These are phyloP conservation scores for Anniella stebbinsi DNA, from an alignment of 2,797 vertebrate genomes.

Conservation along the genomic window DNA sequence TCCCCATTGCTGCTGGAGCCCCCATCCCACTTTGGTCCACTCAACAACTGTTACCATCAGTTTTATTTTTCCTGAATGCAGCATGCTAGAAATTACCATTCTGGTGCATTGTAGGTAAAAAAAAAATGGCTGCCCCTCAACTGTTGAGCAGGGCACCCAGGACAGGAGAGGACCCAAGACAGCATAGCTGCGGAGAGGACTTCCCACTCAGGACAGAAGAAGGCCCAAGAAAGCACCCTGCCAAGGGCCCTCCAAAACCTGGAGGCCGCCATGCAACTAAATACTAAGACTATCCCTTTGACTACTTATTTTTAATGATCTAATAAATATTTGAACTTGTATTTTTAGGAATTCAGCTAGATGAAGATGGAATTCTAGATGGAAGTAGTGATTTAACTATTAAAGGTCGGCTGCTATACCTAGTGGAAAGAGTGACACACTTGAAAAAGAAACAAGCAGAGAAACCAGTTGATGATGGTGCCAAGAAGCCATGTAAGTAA, in stretches of 20 bases:
- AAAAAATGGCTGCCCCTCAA: background rate
- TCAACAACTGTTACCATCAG: too few relatives aligned
- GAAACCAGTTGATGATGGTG: conserved; percentile 84
- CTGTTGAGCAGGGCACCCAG: background rate
- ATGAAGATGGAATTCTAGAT: conserved; percentile 87
- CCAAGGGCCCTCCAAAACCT: background rate
- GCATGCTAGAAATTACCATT: background rate
- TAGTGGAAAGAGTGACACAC: conserved; percentile 93
- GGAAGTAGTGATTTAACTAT: conserved; percentile 90
- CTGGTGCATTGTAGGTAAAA: background rate
- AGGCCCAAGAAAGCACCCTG: background rate
- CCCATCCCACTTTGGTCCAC: accelerated
- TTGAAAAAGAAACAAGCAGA: conserved; percentile 91
- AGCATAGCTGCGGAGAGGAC: background rate
- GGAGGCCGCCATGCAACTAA: background rate
- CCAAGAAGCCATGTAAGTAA: conserved; percentile 88
- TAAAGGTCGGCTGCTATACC: conserved; percentile 88
- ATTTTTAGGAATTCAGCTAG: conserved; percentile 88
- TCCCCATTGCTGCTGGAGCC: background rate
- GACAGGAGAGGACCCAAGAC: background rate
- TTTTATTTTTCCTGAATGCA: background rate
- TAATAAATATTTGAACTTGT: conserved; percentile 37
- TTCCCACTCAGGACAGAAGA: too few relatives aligned
- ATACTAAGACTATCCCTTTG: background rate
- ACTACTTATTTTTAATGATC: conserved; percentile 10